Evolutionary conservation across 2,888 invertebrate species (phyloP), one percentile per base, ranked within the genome.

Genomic region (Teleiodes luculella): DNA sequence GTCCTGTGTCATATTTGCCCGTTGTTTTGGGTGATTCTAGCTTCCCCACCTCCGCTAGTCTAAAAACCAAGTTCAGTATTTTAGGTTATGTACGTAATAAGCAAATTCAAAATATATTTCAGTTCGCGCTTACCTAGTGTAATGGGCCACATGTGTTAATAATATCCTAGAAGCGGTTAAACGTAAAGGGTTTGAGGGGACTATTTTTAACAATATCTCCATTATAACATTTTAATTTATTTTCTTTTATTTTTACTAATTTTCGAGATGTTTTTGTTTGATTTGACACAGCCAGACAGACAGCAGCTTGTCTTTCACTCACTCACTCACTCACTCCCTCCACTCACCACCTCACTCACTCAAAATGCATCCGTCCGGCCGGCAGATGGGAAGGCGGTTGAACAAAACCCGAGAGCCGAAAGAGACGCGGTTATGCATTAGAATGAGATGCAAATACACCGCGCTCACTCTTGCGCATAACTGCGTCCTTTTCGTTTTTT

Each of bases 1-100:
- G 98, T 8, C 98, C 98, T 3, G 98, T 97, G 71, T 97, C 96
- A 90, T 98, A 98, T 88, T 97, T 96, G 41, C 96, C 96, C 62
- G 95, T 92, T 54, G 94, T 80, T 90, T 97, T 97, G 35, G 97
- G 96, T 33, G 93, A 86, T 84, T 97, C 96, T 67, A 98, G 90
- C 76, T 95, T 95, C 13, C 98, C 98, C 61, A 98, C 98, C 91
- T 98, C 98, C 14, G 97, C 95, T 72, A 98, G 92, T 90, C 98
- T 98, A 65, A 39, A 76, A 66, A 58, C 37, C 48, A 58, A 43
- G 56, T 41, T 43, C 13, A 18, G 43, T 28, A 31, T 51, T 57
- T 43, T 59, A 83, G 86, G 87, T 87, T 87, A 87, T 72, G 74
- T 71, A 78, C 75, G 76, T 78, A 76, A 78, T 65, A 66, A 61